A percentile compares a stretch with the other conserved stretches of the same genome.
These are phyloP conservation scores for Stenodera caucasica DNA, from an alignment of 2,888 invertebrate genomes.

Conservation along the genomic window DNA sequence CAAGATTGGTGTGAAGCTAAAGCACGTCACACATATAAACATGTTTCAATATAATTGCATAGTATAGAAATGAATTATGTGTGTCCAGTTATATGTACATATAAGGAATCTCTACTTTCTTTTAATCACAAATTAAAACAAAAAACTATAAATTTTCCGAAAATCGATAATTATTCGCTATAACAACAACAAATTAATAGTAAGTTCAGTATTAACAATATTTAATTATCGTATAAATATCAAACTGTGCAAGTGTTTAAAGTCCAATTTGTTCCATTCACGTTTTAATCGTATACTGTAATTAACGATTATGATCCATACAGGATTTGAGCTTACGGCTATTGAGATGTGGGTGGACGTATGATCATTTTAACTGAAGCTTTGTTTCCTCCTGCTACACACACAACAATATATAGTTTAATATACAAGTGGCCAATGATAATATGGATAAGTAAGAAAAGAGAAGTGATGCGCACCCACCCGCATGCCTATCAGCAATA, in stretches of 20 bases:
- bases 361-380: conserved; percentile 5
- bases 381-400: conserved; percentile 6
- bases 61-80: not conserved
- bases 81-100: not conserved
- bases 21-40: conserved; percentile 6
- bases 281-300: conserved; percentile 35
- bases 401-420: not conserved
- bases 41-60: conserved; percentile 7
- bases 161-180: no score
- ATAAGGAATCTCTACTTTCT: not conserved
- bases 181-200: no score
- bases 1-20: conserved; percentile 8
- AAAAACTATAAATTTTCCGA: no score
- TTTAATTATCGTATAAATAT: conserved; percentile 33
- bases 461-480: conserved; percentile 7
- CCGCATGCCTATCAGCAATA: conserved; percentile 6
- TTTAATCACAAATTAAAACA: not conserved
- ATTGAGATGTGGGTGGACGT: conserved; percentile 20
- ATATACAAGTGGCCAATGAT: conserved; percentile 7
- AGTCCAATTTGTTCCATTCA: conserved; percentile 38
- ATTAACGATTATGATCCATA: conserved; percentile 33
- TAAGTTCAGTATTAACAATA: conserved; percentile 9
- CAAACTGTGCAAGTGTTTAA: conserved; percentile 33
- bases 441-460: not conserved
- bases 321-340: conserved; percentile 9